phyloP scores from a whole-genome alignment of 2,113 vertebrate genomes.

The Plotosus lineatus region DNA sequence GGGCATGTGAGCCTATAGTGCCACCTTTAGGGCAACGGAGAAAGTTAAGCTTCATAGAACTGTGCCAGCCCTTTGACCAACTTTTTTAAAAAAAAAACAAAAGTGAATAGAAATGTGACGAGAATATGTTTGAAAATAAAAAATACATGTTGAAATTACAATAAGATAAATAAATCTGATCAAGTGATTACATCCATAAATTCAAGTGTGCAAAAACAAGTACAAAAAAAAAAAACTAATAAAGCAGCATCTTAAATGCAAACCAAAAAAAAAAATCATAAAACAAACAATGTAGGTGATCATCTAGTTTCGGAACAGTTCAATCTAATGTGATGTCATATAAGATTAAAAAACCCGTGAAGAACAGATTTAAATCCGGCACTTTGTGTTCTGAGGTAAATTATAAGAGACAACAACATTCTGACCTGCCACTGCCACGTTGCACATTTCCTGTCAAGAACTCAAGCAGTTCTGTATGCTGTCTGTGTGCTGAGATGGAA shows the following conservation, averaged over 20 bases:
- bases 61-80: not conserved
- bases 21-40: constrained; percentile 71
- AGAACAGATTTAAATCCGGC: not conserved
- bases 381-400: not conserved
- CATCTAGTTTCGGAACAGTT: not conserved
- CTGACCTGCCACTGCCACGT: not conserved
- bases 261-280: constrained; percentile 11
- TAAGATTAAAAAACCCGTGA: not conserved
- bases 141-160: no score
- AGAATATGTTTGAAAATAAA: no score
- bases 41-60: constrained; percentile 24
- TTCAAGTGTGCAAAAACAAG: not conserved
- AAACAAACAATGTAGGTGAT: not conserved
- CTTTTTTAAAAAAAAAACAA: no score
- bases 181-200: not conserved
- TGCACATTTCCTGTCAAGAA: not conserved
- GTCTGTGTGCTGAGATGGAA: not conserved
- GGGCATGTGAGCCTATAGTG: constrained; percentile 71
- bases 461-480: not conserved
- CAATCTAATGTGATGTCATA: not conserved
- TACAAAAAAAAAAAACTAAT: not conserved
- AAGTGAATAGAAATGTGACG: no score
- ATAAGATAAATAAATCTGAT: not conserved
- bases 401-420: not conserved
- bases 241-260: not conserved